phyloP scores from a whole-genome alignment of 2,888 invertebrate species.

The Bruchidius siliquastri region DNA sequence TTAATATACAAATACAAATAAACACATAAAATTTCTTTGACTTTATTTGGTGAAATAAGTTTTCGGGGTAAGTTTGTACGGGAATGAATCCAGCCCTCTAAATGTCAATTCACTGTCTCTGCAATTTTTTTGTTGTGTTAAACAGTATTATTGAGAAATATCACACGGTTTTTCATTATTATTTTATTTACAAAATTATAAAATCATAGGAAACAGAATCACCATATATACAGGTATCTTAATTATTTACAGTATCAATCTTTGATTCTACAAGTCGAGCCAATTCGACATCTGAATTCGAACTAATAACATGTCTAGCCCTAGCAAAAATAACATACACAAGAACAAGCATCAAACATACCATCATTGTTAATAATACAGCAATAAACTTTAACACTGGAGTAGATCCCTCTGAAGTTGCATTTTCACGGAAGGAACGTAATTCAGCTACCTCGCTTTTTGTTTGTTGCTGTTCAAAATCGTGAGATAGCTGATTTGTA shows the following conservation, averaged over 20 bases:
- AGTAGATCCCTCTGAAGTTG: not conserved
- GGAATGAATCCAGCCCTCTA: too few relatives aligned
- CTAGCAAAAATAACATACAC: not conserved
- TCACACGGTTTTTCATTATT: too few relatives aligned
- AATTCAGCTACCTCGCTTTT: not conserved
- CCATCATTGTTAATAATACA: not conserved
- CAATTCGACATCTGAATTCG: not conserved
- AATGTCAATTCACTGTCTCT: too few relatives aligned
- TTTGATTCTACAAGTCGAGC: not conserved
- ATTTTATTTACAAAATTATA: too few relatives aligned
- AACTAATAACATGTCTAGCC: not conserved
- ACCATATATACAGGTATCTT: conserved; percentile 5
- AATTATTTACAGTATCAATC: not conserved
- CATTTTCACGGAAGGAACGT: not conserved
- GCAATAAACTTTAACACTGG: not conserved
- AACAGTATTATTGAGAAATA: too few relatives aligned
- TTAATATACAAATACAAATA: too few relatives aligned
- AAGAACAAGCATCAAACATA: not conserved
- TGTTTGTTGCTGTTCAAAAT: not conserved
- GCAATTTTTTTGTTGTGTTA: too few relatives aligned
- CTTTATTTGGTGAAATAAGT: too few relatives aligned
- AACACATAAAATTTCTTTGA: too few relatives aligned
- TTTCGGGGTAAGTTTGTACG: too few relatives aligned
- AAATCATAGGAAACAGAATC: not conserved
- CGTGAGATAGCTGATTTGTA: not conserved